These are phyloP conservation scores for Monochamus saltuarius DNA, from an alignment of 1,140 invertebrate species.

Conservation along the genomic window DNA sequence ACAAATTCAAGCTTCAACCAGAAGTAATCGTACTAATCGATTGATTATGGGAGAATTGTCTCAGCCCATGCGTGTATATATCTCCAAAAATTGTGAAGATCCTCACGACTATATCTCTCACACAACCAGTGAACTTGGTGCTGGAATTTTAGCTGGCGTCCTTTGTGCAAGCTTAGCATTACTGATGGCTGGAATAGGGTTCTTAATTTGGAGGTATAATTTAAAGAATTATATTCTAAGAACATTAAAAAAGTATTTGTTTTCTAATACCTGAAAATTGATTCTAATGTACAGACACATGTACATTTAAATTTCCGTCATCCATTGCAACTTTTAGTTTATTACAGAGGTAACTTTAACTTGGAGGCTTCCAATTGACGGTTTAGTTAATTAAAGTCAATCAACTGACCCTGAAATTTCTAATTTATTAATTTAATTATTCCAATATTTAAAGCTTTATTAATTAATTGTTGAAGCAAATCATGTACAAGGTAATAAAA, in stretches of 20 bases:
- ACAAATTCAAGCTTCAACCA: slow-evolving; percentile 69
- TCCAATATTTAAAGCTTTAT: too few species aligned
- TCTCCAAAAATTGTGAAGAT: slow-evolving; percentile 70
- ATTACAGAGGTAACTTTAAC: too few species aligned
- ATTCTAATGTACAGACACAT: too few species aligned
- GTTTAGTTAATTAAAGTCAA: too few species aligned
- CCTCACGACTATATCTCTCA: slow-evolving; percentile 57
- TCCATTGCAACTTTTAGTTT: too few species aligned
- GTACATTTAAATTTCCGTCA: too few species aligned
- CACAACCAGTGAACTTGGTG: slow-evolving; percentile 65
- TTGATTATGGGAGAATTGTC: slow-evolving; percentile 69
- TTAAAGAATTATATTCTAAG: slow-evolving; percentile 13
- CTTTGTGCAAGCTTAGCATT: slow-evolving; percentile 73
- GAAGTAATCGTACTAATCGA: slow-evolving; percentile 65
- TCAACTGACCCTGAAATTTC: too few species aligned
- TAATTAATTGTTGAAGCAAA: too few species aligned
- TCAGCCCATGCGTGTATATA: slow-evolving; percentile 62
- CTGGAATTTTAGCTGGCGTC: slow-evolving; percentile 71
- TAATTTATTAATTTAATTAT: too few species aligned
- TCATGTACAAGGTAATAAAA: too few species aligned
- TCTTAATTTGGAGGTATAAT: slow-evolving; percentile 77
- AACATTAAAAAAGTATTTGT: not conserved
- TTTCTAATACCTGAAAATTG: too few species aligned
- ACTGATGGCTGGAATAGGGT: slow-evolving; percentile 67
- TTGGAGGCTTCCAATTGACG: too few species aligned